Base-by-base conservation (phyloP, 2,113 vertebrate species). In the Notiomystis cincta region DNA sequence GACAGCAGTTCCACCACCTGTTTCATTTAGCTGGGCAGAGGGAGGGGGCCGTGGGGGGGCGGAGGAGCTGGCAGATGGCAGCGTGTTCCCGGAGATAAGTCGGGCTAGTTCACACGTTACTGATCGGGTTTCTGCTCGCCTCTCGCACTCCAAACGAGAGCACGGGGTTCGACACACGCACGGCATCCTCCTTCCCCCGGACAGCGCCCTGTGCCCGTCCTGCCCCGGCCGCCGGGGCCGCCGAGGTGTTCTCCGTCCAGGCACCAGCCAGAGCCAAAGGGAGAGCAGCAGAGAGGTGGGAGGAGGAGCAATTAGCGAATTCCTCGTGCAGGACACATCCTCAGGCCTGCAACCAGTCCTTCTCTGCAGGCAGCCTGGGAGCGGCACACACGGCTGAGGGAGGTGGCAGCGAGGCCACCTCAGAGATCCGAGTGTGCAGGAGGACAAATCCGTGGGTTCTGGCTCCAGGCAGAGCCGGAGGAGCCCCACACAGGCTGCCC, bases 101-200 rank as follows among this genome's bases (percentile, higher is more conserved):
- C 3, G 0, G 88, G 70, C 24, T 17, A 93, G 97, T 91, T 98
- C 98, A 97, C 79, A 95, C 97, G 96, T 96, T 84, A 93, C 96
- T 96, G 97, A 97, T 89, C 98, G 97, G 82, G 83, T 97, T 97
- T 96, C 89, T 96, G 92, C 92, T 95, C 84, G 84, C 92, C 53
- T 93, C 97, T 97, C 75, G n/a, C 92, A 77, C 76, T 89, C 82
- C 80, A 94, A 94, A 80, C 64, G 85, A 91, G 91, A 96, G 88
- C 82, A 89, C 33, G 90, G 24, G 24, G 69, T 61, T 84, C 71
- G 54, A 54, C 91, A 92, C 67, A 33, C n/a, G 19, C 56, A 28
- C 18, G 1, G 31, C 37, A 0, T 31, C 67, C 73, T 71, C 79
- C 79, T 58, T 65, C 56, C 64, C 72, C 0, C 3, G 77, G 82